Evolutionary conservation across 2,113 vertebrate species (phyloP), one percentile per base, ranked within the genome.

Genomic region (Sylvia atricapilla): DNA sequence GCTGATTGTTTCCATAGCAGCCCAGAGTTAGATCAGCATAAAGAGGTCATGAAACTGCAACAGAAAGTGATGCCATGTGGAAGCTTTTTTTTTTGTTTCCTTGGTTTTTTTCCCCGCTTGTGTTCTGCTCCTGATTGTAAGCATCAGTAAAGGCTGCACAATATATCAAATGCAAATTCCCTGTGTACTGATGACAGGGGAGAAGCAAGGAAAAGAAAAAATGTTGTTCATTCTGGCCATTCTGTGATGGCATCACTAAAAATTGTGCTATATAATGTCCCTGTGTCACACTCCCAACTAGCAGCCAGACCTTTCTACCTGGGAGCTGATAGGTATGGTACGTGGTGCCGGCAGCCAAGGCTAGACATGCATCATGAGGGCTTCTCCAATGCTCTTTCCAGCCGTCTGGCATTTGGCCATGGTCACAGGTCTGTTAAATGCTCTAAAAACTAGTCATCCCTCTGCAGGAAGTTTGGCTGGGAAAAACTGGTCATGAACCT

Each of bases 391-490:
- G 13, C 37, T 81, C 50, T 95, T 79, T 41, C 46, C 82, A 94
- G 85, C 76, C 90, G 67, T 87, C 89, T 96, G 95, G 87, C 77
- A 60, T 58, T 91, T 86, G 56, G 70, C 75, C 18, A 13, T 59
- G n/a, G 69, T 92, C 87, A 74, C 67, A 13, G 1, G 66, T 93
- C 88, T 81, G 56, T 90, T 91, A 78, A 90, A 81, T 3, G 1
- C 35, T 60, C 53, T 92, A 77, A 87, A 95, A 95, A 75, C 80
- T 37, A 77, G 88, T 90, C 87, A 74, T 89, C 79, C 87, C 90
- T 85, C 88, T 59, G 70, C 87, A 90, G 94, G 85, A 94, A 73
- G 50, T 75, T 79, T 95, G 94, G 93, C 89, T 70, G 59, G 49
- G 55, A 90, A 60, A 90, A 87, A 44, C 35, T 6, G 2, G 87